Percentiles rank a stretch among this genome's conserved stretches.
These are phyloP conservation scores for Sturmia bella DNA, from an alignment of 2,888 invertebrate species.

Conservation along the genomic window DNA sequence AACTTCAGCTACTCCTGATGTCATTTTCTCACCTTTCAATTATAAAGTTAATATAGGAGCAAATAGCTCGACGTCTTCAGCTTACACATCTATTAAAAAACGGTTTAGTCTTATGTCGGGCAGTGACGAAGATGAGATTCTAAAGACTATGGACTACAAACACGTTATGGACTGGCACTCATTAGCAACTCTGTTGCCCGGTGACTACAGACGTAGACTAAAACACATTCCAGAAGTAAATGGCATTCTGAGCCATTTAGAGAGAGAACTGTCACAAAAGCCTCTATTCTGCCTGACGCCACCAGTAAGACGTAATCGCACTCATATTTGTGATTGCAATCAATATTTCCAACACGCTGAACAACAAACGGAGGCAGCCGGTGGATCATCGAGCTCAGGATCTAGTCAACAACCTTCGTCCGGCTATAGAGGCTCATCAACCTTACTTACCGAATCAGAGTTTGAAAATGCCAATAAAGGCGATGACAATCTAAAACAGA, in stretches of 20 bases:
- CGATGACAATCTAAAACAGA: slow-evolving; percentile 82
- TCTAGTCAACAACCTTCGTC: slow-evolving; percentile 91
- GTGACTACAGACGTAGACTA: slow-evolving; percentile 90
- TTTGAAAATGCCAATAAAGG: slow-evolving; percentile 74
- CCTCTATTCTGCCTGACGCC: slow-evolving; percentile 84
- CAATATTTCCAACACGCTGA: slow-evolving; percentile 77
- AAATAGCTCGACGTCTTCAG: slow-evolving; percentile 67
- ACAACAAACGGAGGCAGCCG: slow-evolving; percentile 63
- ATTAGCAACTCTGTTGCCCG: slow-evolving; percentile 92
- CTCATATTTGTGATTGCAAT: slow-evolving; percentile 80
- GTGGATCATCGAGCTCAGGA: slow-evolving; percentile 77
- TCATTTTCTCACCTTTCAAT: slow-evolving; percentile 86
- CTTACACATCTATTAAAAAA: slow-evolving; percentile 73
- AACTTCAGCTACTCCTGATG: slow-evolving; percentile 83
- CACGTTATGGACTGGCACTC: slow-evolving; percentile 98
- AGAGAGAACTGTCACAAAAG: slow-evolving; percentile 82
- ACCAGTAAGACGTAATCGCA: slow-evolving; percentile 84
- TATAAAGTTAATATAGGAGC: slow-evolving; percentile 84
- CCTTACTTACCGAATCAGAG: slow-evolving; percentile 88
- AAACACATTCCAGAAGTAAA: slow-evolving; percentile 89
- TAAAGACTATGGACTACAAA: slow-evolving; percentile 90
- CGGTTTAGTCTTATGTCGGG: slow-evolving; percentile 72
- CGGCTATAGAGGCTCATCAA: slow-evolving; percentile 93
- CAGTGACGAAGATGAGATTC: slow-evolving; percentile 88
- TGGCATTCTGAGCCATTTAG: slow-evolving; percentile 82